Percentiles rank a stretch among this genome's conserved stretches.
These are phyloP conservation scores for Pseudorectes ferrugineus DNA, from an alignment of 2,113 vertebrate genomes.

Conservation along the genomic window DNA sequence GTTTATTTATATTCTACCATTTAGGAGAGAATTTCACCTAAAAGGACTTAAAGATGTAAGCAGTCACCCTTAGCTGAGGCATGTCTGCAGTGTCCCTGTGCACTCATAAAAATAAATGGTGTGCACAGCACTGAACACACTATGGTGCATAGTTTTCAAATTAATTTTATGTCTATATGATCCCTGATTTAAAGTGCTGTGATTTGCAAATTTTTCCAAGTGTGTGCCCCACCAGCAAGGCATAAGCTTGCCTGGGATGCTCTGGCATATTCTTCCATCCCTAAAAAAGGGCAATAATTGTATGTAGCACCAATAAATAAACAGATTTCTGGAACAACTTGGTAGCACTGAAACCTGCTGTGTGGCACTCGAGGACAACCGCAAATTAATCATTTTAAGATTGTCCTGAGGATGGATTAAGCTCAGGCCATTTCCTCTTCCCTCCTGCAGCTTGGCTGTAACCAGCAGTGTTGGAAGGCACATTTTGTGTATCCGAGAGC, in stretches of 20 bases:
- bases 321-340: background rate
- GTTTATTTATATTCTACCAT: background rate
- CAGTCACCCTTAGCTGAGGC: background rate
- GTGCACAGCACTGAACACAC: background rate
- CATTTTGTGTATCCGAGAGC: background rate
- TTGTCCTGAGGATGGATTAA: background rate
- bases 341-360: background rate
- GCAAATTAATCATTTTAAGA: background rate
- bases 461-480: background rate
- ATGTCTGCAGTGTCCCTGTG: background rate
- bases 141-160: background rate
- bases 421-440: background rate
- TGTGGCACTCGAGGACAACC: background rate
- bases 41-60: background rate
- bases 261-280: background rate
- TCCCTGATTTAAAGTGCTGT: background rate
- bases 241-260: background rate
- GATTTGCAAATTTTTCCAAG: background rate
- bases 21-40: background rate
- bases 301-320: background rate
- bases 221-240: background rate
- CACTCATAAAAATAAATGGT: background rate
- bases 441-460: background rate
- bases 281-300: background rate
- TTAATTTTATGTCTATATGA: background rate